Evolutionary conservation across 2,113 vertebrate genomes (phyloP).

Genomic region (Gila orcuttii): DNA sequence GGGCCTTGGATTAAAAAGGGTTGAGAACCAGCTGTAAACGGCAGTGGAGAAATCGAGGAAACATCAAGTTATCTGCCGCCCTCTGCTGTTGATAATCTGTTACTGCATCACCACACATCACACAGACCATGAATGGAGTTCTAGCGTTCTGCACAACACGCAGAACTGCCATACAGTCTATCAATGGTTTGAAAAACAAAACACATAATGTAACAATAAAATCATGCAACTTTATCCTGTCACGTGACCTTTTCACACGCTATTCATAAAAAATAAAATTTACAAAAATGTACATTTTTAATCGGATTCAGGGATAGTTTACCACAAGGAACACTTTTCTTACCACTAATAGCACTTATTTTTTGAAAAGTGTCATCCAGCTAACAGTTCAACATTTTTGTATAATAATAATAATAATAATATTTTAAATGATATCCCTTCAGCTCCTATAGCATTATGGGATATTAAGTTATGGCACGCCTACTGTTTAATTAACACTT

Average conservation of each 20-base stretch:
- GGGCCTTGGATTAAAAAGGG: background rate
- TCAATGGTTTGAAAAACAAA: background rate
- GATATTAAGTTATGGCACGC: background rate
- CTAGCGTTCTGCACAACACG: background rate
- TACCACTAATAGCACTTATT: background rate
- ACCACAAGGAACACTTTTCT: background rate
- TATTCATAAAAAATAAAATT: background rate
- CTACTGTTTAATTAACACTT: background rate
- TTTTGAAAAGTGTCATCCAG: background rate
- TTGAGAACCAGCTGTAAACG: too few species aligned
- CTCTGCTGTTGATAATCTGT: constrained; percentile 61
- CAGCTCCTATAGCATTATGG: background rate
- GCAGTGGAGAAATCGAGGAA: background rate
- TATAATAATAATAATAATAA: too few species aligned
- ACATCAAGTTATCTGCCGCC: constrained; percentile 63
- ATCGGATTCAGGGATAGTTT: background rate
- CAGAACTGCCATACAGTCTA: background rate
- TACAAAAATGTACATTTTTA: too few species aligned
- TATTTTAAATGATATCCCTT: background rate
- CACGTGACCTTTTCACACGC: background rate
- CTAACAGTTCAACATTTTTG: background rate
- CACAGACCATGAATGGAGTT: background rate
- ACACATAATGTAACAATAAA: background rate
- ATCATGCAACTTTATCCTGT: background rate
- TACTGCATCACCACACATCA: background rate